Conservation (phyloP, 2,113 vertebrate genomes). For the Rhabdornis inornatus region DNA sequence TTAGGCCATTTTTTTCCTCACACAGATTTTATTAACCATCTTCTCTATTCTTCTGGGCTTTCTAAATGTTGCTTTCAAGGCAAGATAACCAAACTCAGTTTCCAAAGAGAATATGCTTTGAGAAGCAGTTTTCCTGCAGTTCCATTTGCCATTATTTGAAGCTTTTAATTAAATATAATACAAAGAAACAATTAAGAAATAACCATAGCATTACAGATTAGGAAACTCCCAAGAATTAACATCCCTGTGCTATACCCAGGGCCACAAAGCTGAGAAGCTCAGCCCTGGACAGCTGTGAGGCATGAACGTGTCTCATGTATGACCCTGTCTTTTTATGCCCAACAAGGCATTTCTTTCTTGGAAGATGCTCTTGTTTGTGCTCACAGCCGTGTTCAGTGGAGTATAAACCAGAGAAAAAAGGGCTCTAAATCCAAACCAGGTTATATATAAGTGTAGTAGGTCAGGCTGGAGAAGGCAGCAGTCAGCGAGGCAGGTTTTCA, state of each 20-base stretch:
- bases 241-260: background rate
- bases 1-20: background rate
- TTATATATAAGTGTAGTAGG: background rate
- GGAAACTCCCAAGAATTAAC: background rate
- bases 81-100: background rate
- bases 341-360: background rate
- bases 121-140: background rate
- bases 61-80: background rate
- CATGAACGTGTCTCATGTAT: accelerated
- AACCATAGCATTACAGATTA: background rate
- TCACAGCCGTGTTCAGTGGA: accelerated
- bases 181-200: background rate
- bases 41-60: background rate
- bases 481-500: background rate
- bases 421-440: background rate
- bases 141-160: background rate
- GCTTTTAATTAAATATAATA: background rate
- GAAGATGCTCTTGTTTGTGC: background rate
- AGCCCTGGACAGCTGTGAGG: background rate
- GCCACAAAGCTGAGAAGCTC: background rate
- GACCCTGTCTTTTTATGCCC: background rate
- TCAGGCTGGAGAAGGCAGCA: background rate
- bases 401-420: background rate
- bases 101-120: background rate
- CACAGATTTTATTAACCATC: background rate